These are phyloP conservation scores for Eustalomyia histrio DNA, from an alignment of 2,888 invertebrate species.

Conservation along the genomic window DNA sequence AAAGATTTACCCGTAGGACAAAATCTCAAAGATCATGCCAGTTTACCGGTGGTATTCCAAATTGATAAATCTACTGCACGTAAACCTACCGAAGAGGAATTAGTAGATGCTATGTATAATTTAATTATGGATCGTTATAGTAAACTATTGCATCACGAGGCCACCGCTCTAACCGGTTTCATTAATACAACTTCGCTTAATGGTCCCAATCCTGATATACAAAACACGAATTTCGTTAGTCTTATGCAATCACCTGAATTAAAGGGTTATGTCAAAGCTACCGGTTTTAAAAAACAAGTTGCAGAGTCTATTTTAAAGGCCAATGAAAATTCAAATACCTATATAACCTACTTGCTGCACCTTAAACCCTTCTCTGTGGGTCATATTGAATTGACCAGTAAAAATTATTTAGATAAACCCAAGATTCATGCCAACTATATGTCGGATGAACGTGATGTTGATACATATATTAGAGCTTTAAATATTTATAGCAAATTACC, in stretches of 20 bases:
- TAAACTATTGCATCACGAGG: slow-evolving; percentile 79
- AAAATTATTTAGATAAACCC: slow-evolving; percentile 82
- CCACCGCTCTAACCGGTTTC: slow-evolving; percentile 81
- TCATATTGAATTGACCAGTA: slow-evolving; percentile 80
- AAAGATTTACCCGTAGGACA: slow-evolving; percentile 83
- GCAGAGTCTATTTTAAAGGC: slow-evolving; percentile 75
- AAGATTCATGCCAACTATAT: slow-evolving; percentile 83
- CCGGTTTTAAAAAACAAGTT: slow-evolving; percentile 75
- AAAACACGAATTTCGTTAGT: slow-evolving; percentile 81
- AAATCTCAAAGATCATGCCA: slow-evolving; percentile 91
- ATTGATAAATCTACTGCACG: slow-evolving; percentile 80
- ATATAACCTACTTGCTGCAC: slow-evolving; percentile 75
- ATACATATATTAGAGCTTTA: slow-evolving; percentile 75
- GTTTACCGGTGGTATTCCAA: slow-evolving; percentile 80
- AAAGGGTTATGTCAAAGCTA: slow-evolving; percentile 74
- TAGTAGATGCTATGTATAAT: slow-evolving; percentile 78
- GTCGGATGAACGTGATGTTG: slow-evolving; percentile 80
- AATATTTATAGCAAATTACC: slow-evolving; percentile 76
- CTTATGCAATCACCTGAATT: slow-evolving; percentile 78
- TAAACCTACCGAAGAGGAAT: slow-evolving; percentile 77
- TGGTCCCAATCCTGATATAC: slow-evolving; percentile 82
- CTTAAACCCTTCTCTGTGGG: slow-evolving; percentile 81
- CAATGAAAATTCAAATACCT: slow-evolving; percentile 75
- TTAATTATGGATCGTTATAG: slow-evolving; percentile 81
- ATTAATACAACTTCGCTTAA: slow-evolving; percentile 81